Base-by-base conservation (phyloP, 2,888 invertebrate genomes). In the Monopis laevigella region DNA sequence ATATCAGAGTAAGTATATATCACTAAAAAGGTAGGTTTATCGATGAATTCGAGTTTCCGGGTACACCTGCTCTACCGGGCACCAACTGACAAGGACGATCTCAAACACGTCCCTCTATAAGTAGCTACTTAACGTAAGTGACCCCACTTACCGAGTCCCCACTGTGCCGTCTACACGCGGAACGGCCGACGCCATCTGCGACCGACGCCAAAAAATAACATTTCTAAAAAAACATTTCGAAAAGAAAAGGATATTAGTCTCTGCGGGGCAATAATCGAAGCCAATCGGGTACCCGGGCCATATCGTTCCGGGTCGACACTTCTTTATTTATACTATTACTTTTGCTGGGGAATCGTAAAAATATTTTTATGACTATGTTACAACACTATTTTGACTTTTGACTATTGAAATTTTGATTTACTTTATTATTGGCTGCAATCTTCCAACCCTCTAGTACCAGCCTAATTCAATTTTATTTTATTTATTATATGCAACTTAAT, bases 191-290 rank as follows among this genome's bases (percentile, higher is more conserved):
- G 60, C 73, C 78, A 78, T 62, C 73, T 78, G 78, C 66, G 75
- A 64, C 74, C 71, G 68, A 71, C 71, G 62, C 66, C 65, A 67
- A 74, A 78, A 78, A 75, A 77, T 74, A 70, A 73, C 71, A 70
- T 68, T 64, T 64, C 65, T 70, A 63, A 64, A 72, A 66, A 74
- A 72, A 72, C 75, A 73, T 73, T 74, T 66, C 61, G 24, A 56
- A 72, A 74, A 72, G 73, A 73, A 73, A 71, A 59, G 73, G 67
- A 73, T 82, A 82, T 81, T 78, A 77, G 71, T 81, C 82, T 80
- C 82, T 64, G 61, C 56, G 81, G 82, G 54, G 63, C 77, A 55
- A 75, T 82, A 73, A 78, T 81, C 78, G 74, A 78, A 73, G 68
- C 71, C 80, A 78, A 81, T 82, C 65, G 80, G 62, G 65, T 61